Percentiles rank a stretch among this genome's conserved stretches.
Evolutionary conservation across 2,113 vertebrate genomes (phyloP).

Genomic region (Alouatta palliata): DNA sequence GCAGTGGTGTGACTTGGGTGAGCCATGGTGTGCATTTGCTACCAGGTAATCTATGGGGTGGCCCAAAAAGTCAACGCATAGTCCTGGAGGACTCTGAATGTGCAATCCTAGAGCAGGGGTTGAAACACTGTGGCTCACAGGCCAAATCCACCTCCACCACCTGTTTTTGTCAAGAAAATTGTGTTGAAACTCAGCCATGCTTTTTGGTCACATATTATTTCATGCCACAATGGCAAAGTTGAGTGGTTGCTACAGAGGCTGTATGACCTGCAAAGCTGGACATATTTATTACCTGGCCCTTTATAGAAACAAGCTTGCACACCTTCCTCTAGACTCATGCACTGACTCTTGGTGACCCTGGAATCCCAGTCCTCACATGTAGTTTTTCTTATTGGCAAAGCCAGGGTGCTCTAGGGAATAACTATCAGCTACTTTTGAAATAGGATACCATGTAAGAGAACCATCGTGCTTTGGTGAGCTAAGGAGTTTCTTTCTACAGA

Average conservation of each 20-base stretch:
- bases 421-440: background rate
- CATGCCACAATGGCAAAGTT: background rate
- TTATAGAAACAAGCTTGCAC: background rate
- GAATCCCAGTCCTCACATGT: background rate
- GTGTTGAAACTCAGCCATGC: background rate
- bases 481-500: background rate
- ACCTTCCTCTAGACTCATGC: background rate
- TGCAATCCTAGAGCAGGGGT: background rate
- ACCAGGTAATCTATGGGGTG: background rate
- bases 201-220: background rate
- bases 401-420: background rate
- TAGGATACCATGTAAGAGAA: background rate
- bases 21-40: background rate
- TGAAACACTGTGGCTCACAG: background rate
- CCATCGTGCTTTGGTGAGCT: background rate
- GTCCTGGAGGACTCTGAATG: background rate
- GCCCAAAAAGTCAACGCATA: background rate
- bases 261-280: background rate
- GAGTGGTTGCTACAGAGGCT: background rate
- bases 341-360: background rate
- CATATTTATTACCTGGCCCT: background rate
- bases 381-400: conserved; percentile 9
- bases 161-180: background rate
- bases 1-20: background rate
- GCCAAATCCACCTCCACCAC: background rate